Conservation (phyloP, 2,888 invertebrate species). For the Corythucha ciliata region DNA sequence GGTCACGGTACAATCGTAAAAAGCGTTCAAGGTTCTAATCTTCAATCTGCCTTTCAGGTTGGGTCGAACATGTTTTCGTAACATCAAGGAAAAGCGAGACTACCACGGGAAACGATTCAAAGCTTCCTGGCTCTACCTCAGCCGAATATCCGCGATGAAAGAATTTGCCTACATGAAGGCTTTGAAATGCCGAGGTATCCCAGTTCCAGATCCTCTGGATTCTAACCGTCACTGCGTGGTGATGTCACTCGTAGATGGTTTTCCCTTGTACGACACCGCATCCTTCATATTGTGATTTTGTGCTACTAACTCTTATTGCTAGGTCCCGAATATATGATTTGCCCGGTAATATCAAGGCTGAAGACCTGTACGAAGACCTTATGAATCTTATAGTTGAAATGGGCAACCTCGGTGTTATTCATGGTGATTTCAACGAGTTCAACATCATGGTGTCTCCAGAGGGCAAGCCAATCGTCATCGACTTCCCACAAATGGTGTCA, state of each 20-base stretch:
- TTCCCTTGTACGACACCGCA: constrained; percentile 72
- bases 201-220: constrained; percentile 90
- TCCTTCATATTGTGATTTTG: constrained; percentile 34
- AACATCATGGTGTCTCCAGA: constrained; percentile 80
- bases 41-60: constrained; percentile 49
- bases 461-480: constrained; percentile 78
- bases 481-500: constrained; percentile 99
- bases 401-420: constrained; percentile 92
- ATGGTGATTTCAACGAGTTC: constrained; percentile 99
- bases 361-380: constrained; percentile 77
- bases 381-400: constrained; percentile 87
- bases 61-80: constrained; percentile 92
- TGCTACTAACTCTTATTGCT: constrained; percentile 6
- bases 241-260: constrained; percentile 84
- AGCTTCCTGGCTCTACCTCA: constrained; percentile 92
- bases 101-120: constrained; percentile 86
- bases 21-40: neutral
- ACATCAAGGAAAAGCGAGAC: constrained; percentile 90
- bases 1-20: constrained; percentile 11
- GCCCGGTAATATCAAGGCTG: constrained; percentile 61
- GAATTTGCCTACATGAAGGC: constrained; percentile 98
- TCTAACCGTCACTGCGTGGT: constrained; percentile 91
- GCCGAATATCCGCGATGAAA: constrained; percentile 90
- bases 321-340: constrained; percentile 54
- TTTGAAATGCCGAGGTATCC: constrained; percentile 77